A percentile compares a stretch with the other conserved stretches of the same genome.
These are phyloP conservation scores for Euglossa dilemma DNA, from an alignment of 1,140 invertebrate species.

Conservation along the genomic window DNA sequence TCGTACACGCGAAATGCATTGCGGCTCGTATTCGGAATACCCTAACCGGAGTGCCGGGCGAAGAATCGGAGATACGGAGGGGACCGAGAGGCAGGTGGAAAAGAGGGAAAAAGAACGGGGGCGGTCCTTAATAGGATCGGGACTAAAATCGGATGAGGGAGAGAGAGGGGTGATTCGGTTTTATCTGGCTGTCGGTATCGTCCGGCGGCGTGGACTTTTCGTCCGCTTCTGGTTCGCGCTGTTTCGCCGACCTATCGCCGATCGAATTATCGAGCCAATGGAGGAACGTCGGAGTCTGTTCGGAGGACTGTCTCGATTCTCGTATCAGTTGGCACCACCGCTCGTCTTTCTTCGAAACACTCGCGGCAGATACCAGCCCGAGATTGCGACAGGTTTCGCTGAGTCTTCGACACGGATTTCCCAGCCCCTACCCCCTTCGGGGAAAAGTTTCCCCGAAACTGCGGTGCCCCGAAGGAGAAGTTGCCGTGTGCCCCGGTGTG, in stretches of 20 bases:
- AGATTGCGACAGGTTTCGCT: background rate
- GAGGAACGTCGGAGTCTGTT: conserved; percentile 27
- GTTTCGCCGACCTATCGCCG: conserved; percentile 55
- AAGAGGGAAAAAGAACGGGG: background rate
- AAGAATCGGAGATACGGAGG: background rate
- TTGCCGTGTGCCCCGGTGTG: background rate
- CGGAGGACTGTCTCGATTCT: background rate
- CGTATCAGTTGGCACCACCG: conserved; percentile 35
- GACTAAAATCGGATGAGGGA: conserved; percentile 3
- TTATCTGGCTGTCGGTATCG: conserved; percentile 39
- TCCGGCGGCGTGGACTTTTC: conserved; percentile 12
- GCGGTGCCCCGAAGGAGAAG: too few relatives aligned
- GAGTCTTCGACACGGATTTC: conserved; percentile 25
- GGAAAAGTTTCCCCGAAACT: background rate
- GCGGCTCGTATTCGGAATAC: conserved; percentile 22
- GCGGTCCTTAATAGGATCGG: conserved; percentile 14
- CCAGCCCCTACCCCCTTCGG: background rate
- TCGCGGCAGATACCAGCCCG: background rate
- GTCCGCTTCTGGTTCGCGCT: conserved; percentile 17
- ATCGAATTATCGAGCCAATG: conserved; percentile 57
- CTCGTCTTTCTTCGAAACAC: conserved; percentile 51
- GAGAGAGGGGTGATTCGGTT: too few relatives aligned
- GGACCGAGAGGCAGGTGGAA: background rate
- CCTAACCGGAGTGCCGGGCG: background rate
- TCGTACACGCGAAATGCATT: conserved; percentile 24